Conservation (phyloP, 2,113 vertebrate genomes). For the Rhynchomys soricoides region DNA sequence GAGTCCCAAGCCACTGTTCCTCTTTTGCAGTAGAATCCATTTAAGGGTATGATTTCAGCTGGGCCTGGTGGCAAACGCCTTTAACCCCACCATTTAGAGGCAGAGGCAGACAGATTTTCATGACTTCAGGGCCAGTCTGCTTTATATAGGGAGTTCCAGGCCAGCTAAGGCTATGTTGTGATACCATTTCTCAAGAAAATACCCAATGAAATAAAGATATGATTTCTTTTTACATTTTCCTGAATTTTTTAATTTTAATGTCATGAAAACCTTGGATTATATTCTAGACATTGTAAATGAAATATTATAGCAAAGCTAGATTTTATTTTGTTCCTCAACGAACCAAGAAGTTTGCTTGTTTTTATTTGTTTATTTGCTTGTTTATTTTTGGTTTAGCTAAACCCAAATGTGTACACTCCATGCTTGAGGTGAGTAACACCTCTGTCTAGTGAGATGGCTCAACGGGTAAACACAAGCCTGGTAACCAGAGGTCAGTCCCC, state of each 20-base stretch:
- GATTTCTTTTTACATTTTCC: neutral
- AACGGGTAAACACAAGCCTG: neutral
- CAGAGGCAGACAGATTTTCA: neutral
- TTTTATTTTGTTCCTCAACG: neutral
- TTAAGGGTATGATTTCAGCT: neutral
- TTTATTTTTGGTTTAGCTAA: neutral
- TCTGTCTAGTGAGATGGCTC: neutral
- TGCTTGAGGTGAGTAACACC: neutral
- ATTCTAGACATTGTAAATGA: neutral
- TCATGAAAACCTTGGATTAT: neutral
- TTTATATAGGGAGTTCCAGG: neutral
- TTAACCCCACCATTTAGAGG: neutral
- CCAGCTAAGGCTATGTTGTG: neutral
- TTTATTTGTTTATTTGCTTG: neutral
- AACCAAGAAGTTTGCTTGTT: neutral
- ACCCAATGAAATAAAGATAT: neutral
- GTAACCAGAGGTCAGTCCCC: neutral
- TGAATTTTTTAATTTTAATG: neutral
- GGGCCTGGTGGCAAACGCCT: neutral
- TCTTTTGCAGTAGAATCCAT: too few relatives aligned
- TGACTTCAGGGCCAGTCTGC: neutral
- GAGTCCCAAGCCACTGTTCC: neutral
- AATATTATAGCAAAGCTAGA: neutral
- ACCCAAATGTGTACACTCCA: rapidly evolving
- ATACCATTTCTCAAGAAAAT: neutral